Evolutionary conservation across 1,140 invertebrate genomes (phyloP), one percentile per base, ranked within the genome.

Genomic region (Temnothorax nylanderi): DNA sequence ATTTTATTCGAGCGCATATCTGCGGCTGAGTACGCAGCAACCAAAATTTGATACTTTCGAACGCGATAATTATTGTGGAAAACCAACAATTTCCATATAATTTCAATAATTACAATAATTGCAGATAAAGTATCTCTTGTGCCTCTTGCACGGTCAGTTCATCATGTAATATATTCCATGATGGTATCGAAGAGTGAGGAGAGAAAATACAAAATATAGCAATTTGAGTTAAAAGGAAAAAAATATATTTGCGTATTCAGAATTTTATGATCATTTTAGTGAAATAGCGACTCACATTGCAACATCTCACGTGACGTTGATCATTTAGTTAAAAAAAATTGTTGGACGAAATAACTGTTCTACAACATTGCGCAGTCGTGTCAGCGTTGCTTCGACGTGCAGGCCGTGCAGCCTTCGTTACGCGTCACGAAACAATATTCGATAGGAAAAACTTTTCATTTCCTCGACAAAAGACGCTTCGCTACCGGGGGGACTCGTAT

Each of bases 381-480:
- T 78, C 18, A 56, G 60, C 60, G n/a, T 18, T 21, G 37, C n/a
- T 21, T 6, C 44, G 49, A 37, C 44, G 41, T 60, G n/a, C 78
- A 26, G 26, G 26, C 26, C 26, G 26, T 26, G 37, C 37, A 41
- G 78, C 62, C 58, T 49, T 18, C 74, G 41, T 18, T 76, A 77
- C 51, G 32, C 62, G 71, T 65, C 74, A 47, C 76, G 37, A 87
- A 90, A 88, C 77, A 41, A 91, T 87, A 91, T 90, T 88, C 89
- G 81, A 90, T 87, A 86, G 72, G 80, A 86, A 87, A 91, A 91
- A 91, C 86, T 91, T 91, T 91, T 91, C 88, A 89, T 89, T 85
- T 86, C 60, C 60, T 21, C 49, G 85, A 91, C 90, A 91, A 91
- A 91, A 85, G 85, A 74, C 34, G 80, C 58, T 64, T 67, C 77